A percentile compares a stretch with the other conserved stretches of the same genome.
phyloP scores from a whole-genome alignment of 2,888 invertebrate genomes.

The Noctua janthe region DNA sequence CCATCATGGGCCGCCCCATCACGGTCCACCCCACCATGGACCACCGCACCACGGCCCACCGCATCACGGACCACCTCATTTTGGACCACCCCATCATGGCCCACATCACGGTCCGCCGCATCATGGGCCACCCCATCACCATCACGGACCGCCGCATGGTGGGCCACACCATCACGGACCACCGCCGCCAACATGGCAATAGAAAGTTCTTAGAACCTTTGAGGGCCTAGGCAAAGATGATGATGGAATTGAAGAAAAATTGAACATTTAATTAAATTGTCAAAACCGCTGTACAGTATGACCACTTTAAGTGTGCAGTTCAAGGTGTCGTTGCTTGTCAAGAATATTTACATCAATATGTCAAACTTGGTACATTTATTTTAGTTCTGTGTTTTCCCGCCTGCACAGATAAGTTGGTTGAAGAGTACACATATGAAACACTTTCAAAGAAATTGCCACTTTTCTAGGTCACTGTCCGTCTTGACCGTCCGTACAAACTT shows the following conservation, averaged over 20 bases:
- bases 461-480: not conserved
- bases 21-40: constrained; percentile 37
- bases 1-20: constrained; percentile 61
- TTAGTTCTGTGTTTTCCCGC: too few relatives aligned
- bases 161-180: constrained; percentile 38
- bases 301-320: too few relatives aligned
- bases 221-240: not conserved
- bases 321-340: too few relatives aligned
- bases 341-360: too few relatives aligned
- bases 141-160: constrained; percentile 36
- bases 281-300: not conserved
- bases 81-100: constrained; percentile 39
- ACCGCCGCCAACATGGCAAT: constrained; percentile 44
- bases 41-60: constrained; percentile 57
- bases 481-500: not conserved
- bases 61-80: constrained; percentile 29
- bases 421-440: not conserved
- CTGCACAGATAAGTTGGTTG: too few relatives aligned
- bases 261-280: not conserved
- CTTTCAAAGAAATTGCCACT: not conserved
- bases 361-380: too few relatives aligned
- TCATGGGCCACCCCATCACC: constrained; percentile 35
- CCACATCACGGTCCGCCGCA: constrained; percentile 29
- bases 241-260: not conserved
- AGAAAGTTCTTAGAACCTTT: not conserved